Percentiles rank a stretch among this genome's conserved stretches.
phyloP scores from a whole-genome alignment of 2,113 vertebrate genomes.

The Pachypanchax playfairii region DNA sequence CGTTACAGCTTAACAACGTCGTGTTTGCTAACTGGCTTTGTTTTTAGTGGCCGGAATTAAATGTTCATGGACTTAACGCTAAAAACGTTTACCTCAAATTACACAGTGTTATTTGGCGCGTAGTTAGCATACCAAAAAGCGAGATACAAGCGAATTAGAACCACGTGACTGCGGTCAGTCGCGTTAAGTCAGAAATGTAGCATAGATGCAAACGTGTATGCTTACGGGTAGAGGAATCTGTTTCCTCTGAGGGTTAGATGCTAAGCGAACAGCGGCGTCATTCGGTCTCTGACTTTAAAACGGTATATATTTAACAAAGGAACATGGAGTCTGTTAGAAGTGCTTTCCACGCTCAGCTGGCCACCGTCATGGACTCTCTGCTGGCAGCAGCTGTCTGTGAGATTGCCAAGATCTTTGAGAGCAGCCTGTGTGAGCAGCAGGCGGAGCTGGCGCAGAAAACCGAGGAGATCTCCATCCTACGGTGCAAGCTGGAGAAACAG shows the following conservation, averaged over 20 bases:
- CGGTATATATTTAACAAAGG: neutral
- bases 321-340: slow-evolving; percentile 64
- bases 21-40: neutral
- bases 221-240: slow-evolving; percentile 21
- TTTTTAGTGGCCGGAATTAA: neutral
- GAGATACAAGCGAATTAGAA: too few relatives aligned
- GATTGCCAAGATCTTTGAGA: slow-evolving; percentile 76
- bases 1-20: neutral
- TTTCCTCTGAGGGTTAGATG: slow-evolving; percentile 2
- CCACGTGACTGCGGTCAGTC: neutral
- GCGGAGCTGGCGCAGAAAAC: slow-evolving; percentile 64
- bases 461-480: slow-evolving; percentile 64
- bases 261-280: neutral
- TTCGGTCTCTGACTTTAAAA: neutral
- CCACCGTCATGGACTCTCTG: slow-evolving; percentile 76
- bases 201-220: slow-evolving; percentile 40
- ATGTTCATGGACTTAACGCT: neutral
- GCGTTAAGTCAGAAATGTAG: neutral
- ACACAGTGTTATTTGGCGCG: neutral
- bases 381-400: slow-evolving; percentile 74
- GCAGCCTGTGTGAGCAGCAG: slow-evolving; percentile 74
- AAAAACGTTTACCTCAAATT: neutral
- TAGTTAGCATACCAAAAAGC: neutral
- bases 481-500: slow-evolving; percentile 60
- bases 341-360: slow-evolving; percentile 70